Conservation (phyloP, 2,888 invertebrate genomes). For the Trissolcus brochymenae region DNA sequence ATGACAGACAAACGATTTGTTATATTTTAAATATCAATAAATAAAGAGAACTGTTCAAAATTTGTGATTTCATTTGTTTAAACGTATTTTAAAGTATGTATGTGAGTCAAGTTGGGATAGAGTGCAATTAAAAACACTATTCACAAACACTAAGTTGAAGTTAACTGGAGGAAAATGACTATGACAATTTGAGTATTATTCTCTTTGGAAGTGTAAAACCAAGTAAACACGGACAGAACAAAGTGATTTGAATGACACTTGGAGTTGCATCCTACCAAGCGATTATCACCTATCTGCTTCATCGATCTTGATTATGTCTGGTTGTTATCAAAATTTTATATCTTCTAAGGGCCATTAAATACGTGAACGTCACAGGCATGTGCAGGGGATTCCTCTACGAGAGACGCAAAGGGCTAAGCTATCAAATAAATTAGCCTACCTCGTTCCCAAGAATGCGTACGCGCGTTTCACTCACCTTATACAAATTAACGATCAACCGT, state of each 20-base stretch:
- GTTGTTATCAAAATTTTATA: slow-evolving; percentile 58
- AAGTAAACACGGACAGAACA: slow-evolving; percentile 23
- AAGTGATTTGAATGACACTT: slow-evolving; percentile 48
- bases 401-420: slow-evolving; percentile 45
- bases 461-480: slow-evolving; percentile 33
- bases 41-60: no score
- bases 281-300: slow-evolving; percentile 50
- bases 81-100: no score
- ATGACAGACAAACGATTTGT: no score
- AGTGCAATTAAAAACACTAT: no score
- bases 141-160: no score
- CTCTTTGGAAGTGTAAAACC: no score
- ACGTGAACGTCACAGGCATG: slow-evolving; percentile 42
- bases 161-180: no score
- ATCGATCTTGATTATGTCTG: slow-evolving; percentile 57
- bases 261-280: slow-evolving; percentile 43
- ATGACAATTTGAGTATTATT: no score
- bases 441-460: slow-evolving; percentile 53
- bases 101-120: no score
- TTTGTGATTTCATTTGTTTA: no score
- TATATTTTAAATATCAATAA: no score
- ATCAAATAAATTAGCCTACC: slow-evolving; percentile 56
- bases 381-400: slow-evolving; percentile 43
- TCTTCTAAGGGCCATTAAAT: slow-evolving; percentile 55
- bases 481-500: slow-evolving; percentile 53